Conservation (phyloP, 2,797 vertebrate species). For the Onychomys arenicola region DNA sequence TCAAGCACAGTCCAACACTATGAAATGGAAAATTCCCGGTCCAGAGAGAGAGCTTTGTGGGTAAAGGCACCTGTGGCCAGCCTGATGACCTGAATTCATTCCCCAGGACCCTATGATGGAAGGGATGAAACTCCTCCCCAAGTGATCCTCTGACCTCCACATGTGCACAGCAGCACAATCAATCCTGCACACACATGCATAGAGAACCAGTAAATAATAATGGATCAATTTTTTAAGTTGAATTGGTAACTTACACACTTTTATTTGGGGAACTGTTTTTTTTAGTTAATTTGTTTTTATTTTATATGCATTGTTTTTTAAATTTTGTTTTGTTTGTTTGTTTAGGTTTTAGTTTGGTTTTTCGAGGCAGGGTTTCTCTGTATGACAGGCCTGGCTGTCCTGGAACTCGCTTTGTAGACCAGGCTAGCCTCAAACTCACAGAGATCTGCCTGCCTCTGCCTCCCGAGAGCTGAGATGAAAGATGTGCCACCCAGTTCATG, state of each 20-base stretch:
- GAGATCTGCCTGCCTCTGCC: background rate
- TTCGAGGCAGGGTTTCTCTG: background rate
- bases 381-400: background rate
- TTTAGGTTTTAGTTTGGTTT: background rate
- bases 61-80: background rate
- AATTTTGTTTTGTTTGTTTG: background rate
- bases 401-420: background rate
- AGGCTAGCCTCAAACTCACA: background rate
- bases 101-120: background rate
- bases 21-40: background rate
- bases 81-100: background rate
- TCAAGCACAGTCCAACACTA: background rate
- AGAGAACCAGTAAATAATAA: background rate
- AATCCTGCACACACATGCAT: no score
- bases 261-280: background rate
- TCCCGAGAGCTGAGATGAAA: background rate
- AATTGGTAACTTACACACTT: background rate
- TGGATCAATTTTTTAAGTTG: background rate
- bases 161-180: background rate
- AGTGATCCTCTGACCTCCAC: background rate
- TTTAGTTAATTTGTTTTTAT: background rate
- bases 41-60: background rate
- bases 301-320: background rate
- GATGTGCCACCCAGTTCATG: background rate
- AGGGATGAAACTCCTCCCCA: background rate